Percentiles rank a stretch among this genome's conserved stretches.
Conservation (phyloP, 1,140 invertebrate species). For the Eriocheir sinensis region DNA sequence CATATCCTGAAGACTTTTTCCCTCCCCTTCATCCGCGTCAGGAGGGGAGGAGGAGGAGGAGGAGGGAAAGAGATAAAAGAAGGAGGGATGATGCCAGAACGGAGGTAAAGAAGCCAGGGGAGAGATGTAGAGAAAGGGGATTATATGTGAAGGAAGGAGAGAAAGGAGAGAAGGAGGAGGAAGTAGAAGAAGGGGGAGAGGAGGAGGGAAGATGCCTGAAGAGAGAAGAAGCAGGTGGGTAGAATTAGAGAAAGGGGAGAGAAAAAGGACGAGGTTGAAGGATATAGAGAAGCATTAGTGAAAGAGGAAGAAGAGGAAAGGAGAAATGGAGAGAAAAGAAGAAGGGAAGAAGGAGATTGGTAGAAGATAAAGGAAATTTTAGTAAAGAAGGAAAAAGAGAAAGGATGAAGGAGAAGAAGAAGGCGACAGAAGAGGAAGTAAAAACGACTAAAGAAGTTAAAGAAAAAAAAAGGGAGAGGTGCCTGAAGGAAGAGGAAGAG, state of each 20-base stretch:
- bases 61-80: not conserved
- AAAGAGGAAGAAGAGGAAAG: not conserved
- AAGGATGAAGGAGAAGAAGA: not conserved
- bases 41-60: not conserved
- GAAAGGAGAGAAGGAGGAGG: not conserved
- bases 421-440: too few species aligned
- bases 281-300: not conserved
- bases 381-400: not conserved
- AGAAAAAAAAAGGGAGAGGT: not conserved
- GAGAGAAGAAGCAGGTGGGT: not conserved
- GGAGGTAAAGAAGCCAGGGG: not conserved
- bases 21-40: not conserved
- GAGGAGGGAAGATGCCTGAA: not conserved
- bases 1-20: not conserved
- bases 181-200: not conserved
- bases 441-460: not conserved
- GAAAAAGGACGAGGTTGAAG: not conserved
- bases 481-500: not conserved
- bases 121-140: not conserved
- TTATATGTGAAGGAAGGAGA: not conserved
- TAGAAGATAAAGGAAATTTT: too few species aligned
- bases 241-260: not conserved
- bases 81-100: too few species aligned
- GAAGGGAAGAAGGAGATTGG: not conserved
- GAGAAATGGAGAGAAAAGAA: not conserved